Conservation (phyloP, 2,888 invertebrate species). For the Rotaria macrura region DNA sequence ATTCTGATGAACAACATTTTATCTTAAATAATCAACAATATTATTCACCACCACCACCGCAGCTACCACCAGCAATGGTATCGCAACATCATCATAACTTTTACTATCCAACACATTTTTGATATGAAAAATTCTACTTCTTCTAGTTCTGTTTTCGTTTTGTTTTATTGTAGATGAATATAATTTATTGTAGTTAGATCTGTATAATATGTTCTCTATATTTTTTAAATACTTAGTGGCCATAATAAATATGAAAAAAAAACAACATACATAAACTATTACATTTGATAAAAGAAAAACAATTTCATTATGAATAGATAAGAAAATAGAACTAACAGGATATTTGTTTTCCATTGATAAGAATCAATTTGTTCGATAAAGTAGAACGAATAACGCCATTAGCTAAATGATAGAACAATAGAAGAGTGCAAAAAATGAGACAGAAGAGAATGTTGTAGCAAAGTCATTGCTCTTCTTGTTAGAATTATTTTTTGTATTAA, state of each 20-base stretch:
- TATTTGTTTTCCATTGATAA: neutral
- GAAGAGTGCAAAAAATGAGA: no score
- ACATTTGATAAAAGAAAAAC: neutral
- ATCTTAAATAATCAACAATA: neutral
- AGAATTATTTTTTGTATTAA: no score
- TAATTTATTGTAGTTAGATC: neutral
- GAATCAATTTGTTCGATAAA: neutral
- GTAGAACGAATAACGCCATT: no score
- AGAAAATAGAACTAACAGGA: neutral
- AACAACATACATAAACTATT: neutral
- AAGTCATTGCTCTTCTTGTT: no score
- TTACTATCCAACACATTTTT: neutral
- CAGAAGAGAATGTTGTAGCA: no score
- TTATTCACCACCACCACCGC: neutral
- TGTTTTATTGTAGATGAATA: neutral
- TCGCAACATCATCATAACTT: neutral
- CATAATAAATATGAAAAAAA: neutral
- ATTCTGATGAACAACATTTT: neutral
- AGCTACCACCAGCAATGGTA: neutral
- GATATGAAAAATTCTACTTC: neutral
- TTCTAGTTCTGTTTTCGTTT: neutral
- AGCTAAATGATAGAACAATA: no score
- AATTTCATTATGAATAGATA: neutral
- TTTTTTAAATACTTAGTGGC: neutral
- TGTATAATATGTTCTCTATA: neutral